Percentiles rank a stretch among this genome's conserved stretches.
Evolutionary conservation across 2,797 vertebrate species (phyloP).

Genomic region (Ctenosaura bakeri): DNA sequence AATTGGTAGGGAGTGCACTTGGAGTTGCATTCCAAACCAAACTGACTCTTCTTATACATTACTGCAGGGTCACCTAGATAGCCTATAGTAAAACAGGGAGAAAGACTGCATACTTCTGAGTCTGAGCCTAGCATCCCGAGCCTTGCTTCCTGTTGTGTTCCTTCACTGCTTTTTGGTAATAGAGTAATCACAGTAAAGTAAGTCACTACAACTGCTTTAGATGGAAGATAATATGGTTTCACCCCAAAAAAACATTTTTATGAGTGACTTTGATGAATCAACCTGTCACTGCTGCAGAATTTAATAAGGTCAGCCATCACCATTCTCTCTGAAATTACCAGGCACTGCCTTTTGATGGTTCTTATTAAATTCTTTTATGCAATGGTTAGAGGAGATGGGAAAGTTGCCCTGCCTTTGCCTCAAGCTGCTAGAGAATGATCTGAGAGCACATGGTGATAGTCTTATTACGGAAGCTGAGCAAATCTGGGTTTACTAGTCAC

Average conservation of each 20-base stretch:
- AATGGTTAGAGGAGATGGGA: not conserved
- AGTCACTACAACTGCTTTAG: not conserved
- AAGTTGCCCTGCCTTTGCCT: not conserved
- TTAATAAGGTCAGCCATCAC: conserved; percentile 41
- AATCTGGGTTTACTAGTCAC: not conserved
- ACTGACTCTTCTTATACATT: not conserved
- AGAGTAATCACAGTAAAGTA: not conserved
- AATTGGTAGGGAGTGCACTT: not conserved
- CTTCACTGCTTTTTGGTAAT: conserved; percentile 32
- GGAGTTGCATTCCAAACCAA: not conserved
- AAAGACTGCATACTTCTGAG: not conserved
- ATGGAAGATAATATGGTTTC: conserved; percentile 5
- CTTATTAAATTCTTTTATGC: conserved; percentile 29
- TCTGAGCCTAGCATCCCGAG: not conserved
- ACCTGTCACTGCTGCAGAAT: conserved; percentile 32
- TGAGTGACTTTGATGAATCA: conserved; percentile 46
- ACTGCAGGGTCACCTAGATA: not conserved
- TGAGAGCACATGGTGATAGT: not conserved
- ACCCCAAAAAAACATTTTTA: not conserved
- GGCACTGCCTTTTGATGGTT: conserved; percentile 33
- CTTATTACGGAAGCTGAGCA: not conserved
- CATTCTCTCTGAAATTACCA: conserved; percentile 37
- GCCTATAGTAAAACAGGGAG: not conserved
- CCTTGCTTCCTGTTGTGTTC: not conserved
- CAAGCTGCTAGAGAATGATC: not conserved